A percentile compares a stretch with the other conserved stretches of the same genome.
These are phyloP conservation scores for Lepilemur septentrionalis DNA, from an alignment of 2,797 vertebrate species.

Conservation along the genomic window DNA sequence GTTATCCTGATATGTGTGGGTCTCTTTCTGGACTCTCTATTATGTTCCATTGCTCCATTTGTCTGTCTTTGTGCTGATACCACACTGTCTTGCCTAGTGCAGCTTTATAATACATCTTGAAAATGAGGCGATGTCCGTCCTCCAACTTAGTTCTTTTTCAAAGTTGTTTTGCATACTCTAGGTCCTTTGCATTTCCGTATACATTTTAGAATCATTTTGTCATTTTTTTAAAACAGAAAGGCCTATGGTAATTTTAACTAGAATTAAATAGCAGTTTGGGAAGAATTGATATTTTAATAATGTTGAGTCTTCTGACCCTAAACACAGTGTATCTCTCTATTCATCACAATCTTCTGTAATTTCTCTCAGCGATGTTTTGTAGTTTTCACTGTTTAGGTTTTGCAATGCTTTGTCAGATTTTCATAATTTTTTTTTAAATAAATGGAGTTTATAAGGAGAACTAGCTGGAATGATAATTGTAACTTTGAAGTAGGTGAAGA, in stretches of 20 bases:
- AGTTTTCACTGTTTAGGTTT: not conserved
- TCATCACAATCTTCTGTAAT: not conserved
- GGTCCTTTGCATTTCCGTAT: not conserved
- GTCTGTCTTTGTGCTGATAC: not conserved
- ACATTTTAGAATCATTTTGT: not conserved
- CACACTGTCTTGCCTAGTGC: not conserved
- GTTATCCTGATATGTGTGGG: not conserved
- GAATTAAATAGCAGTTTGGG: not conserved
- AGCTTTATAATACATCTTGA: not conserved
- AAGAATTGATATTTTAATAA: not conserved
- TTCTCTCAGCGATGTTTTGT: not conserved
- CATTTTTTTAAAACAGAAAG: not conserved
- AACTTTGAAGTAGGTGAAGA: not conserved
- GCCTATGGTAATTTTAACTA: not conserved
- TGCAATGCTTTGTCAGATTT: not conserved
- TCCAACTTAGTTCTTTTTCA: not conserved
- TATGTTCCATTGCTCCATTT: not conserved
- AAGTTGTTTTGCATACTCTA: not conserved
- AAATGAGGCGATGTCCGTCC: not conserved
- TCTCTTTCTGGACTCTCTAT: not conserved
- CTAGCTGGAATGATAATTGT: not conserved
- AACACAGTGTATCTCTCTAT: not conserved
- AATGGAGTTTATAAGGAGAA: not conserved
- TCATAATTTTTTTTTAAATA: not conserved
- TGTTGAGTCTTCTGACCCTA: not conserved